Evolutionary conservation across 2,113 vertebrate species (phyloP).

Genomic region (Ictalurus punctatus): DNA sequence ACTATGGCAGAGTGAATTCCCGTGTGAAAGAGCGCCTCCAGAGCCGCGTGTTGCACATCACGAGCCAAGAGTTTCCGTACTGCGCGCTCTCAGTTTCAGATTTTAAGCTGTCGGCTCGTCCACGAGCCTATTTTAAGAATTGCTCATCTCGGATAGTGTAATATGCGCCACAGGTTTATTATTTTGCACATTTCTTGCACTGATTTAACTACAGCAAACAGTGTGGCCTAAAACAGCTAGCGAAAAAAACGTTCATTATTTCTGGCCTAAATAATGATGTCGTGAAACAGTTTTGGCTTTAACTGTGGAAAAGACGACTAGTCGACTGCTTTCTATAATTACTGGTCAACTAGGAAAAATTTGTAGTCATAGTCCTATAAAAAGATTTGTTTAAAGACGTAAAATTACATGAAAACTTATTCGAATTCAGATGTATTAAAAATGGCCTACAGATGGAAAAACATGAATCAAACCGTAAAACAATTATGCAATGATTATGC

Average conservation of each 20-base stretch:
- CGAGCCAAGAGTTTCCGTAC: background rate
- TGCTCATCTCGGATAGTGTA: background rate
- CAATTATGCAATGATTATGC: background rate
- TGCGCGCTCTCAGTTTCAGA: background rate
- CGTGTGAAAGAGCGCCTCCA: background rate
- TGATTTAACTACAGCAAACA: background rate
- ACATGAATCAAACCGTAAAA: background rate
- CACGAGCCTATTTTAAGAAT: background rate
- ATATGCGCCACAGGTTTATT: background rate
- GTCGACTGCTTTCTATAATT: too few relatives aligned
- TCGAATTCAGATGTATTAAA: background rate
- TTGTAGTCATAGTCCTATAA: background rate
- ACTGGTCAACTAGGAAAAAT: background rate
- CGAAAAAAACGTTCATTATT: background rate
- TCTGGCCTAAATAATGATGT: background rate
- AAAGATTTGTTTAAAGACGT: background rate
- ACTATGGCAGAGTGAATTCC: background rate
- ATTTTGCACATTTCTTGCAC: background rate
- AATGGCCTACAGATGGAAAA: background rate
- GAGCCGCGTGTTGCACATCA: background rate
- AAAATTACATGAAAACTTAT: background rate
- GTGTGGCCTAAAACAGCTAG: background rate
- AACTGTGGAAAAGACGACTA: too few relatives aligned
- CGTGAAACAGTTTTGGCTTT: background rate
- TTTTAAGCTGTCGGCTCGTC: background rate